A percentile compares a stretch with the other conserved stretches of the same genome.
These are phyloP conservation scores for Ciconia boyciana DNA, from an alignment of 2,113 vertebrate genomes.

Conservation along the genomic window DNA sequence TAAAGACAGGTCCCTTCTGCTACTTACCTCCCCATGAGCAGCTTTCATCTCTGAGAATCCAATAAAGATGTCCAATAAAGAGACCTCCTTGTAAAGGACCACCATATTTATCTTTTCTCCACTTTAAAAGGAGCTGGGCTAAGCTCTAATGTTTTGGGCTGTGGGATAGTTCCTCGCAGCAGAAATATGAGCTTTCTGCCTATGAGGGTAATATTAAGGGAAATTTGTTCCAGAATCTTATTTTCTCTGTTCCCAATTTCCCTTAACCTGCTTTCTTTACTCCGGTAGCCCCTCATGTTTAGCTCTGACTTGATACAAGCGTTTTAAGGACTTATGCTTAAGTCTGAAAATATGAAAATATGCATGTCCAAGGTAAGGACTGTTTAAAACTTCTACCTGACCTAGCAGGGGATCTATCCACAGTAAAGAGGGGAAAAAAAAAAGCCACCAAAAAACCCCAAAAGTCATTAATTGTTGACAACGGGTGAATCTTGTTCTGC, in stretches of 20 bases:
- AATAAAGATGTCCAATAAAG: neutral
- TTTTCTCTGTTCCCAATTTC: neutral
- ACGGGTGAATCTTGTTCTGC: neutral
- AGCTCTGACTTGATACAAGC: neutral
- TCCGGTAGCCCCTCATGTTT: neutral
- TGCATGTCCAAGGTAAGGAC: neutral
- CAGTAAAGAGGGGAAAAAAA: neutral
- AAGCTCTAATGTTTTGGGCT: neutral
- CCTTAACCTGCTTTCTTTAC: neutral
- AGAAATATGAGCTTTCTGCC: neutral
- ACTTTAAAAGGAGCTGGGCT: neutral
- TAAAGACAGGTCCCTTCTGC: neutral
- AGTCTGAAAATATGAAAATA: neutral
- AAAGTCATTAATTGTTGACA: neutral
- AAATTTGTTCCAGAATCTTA: neutral
- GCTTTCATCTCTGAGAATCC: neutral
- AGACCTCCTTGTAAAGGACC: neutral
- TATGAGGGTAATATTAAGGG: neutral
- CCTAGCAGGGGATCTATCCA: neutral
- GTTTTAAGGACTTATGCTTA: neutral
- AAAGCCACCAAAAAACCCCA: fast-evolving
- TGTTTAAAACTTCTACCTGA: neutral
- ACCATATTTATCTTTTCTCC: neutral
- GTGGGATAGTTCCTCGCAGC: neutral
- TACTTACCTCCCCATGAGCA: neutral